Percentiles rank a stretch among this genome's conserved stretches.
Evolutionary conservation across 2,113 vertebrate genomes (phyloP).

Genomic region (Erythrocercus mccallii): DNA sequence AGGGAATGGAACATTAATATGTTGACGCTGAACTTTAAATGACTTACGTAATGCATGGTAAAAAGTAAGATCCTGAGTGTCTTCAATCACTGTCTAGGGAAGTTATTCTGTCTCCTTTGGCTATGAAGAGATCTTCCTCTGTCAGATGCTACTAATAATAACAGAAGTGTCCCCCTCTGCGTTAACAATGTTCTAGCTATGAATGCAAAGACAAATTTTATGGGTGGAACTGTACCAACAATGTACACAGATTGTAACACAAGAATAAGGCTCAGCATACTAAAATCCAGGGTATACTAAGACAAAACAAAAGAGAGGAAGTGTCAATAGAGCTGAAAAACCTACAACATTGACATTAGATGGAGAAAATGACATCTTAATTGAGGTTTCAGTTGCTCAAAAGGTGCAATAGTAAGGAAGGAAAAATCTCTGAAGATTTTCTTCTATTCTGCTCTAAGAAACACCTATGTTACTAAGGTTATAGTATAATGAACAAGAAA

Average conservation of each 20-base stretch:
- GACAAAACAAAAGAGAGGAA: neutral
- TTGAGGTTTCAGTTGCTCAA: neutral
- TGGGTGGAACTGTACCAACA: neutral
- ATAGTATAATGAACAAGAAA: neutral
- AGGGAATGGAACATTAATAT: neutral
- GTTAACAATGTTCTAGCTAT: neutral
- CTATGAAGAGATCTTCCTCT: neutral
- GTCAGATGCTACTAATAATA: neutral
- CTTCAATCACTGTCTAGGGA: neutral
- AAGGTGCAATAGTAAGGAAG: neutral
- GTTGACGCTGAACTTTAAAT: neutral
- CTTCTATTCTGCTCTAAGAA: neutral
- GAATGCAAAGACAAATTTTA: neutral
- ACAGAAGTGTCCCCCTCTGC: neutral
- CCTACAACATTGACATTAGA: neutral
- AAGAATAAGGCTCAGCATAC: neutral
- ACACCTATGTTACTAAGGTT: neutral
- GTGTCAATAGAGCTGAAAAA: neutral
- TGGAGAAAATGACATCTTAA: neutral
- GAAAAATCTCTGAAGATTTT: neutral
- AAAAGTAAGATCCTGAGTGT: neutral
- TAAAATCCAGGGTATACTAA: neutral
- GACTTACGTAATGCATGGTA: neutral
- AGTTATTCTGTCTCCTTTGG: neutral
- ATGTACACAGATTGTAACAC: neutral